Conservation (phyloP, 2,888 invertebrate species). For the Bugula neritina region DNA sequence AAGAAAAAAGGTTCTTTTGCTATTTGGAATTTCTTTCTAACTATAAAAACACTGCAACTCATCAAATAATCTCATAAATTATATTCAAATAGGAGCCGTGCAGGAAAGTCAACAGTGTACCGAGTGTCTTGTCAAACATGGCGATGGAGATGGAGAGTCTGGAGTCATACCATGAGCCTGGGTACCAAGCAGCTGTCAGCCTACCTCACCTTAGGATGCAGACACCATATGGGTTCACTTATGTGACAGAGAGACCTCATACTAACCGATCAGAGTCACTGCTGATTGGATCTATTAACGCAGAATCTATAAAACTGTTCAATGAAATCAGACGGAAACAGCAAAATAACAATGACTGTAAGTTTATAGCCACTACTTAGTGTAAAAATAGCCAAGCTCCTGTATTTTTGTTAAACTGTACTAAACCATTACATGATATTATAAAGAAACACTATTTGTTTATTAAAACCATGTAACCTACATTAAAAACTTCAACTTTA, state of each 20-base stretch:
- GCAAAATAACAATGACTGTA: not conserved
- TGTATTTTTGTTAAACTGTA: no score
- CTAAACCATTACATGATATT: no score
- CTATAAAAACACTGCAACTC: no score
- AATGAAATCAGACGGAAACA: not conserved
- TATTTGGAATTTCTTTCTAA: no score
- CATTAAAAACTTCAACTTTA: no score
- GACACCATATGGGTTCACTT: constrained; percentile 8
- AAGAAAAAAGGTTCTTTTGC: no score
- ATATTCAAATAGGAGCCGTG: not conserved
- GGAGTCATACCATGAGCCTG: not conserved
- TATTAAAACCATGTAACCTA: no score
- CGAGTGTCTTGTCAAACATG: not conserved
- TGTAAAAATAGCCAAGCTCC: no score
- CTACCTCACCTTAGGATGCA: not conserved
- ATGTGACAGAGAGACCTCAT: not conserved
- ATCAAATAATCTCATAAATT: no score
- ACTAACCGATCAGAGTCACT: constrained; percentile 6
- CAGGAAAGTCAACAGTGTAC: not conserved
- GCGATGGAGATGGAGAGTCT: not conserved
- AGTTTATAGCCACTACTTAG: no score
- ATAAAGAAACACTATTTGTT: no score
- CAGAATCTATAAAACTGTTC: not conserved
- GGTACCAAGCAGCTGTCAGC: not conserved
- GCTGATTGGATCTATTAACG: not conserved